Evolutionary conservation across 2,113 vertebrate genomes (phyloP), one percentile per base, ranked within the genome.

Genomic region (Myiopsitta monachus): DNA sequence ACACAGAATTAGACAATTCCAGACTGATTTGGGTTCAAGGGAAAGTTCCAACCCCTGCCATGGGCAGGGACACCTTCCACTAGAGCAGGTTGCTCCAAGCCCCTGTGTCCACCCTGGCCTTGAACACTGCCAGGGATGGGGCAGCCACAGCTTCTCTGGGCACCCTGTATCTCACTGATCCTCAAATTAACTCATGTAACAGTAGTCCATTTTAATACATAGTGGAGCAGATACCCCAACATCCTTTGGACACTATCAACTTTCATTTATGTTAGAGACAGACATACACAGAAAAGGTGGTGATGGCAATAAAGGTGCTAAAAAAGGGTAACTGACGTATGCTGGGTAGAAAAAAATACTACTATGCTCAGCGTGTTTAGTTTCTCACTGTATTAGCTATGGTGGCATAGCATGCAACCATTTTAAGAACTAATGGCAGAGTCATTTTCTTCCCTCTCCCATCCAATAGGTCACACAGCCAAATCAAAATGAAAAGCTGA

Each of bases 311-410:
- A 55, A 75, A 61, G 36, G 30, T 23, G 31, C 75, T 43, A 38
- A 63, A 72, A 46, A 2, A 41, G 49, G 15, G 38, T 23, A 43
- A 59, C 24, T 7, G 13, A 18, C 1, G 16, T 2, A 15, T 13
- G 47, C 27, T 52, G 63, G 8, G 38, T 17, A 59, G 14, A 64
- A 87, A 54, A 63, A 0, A 83, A 62, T 4, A 90, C 73, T 18
- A 31, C 24, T 21, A 22, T 0, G 0, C 39, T 87, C 13, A 13
- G 11, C 5, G 11, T 28, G 5, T 7, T 80, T 74, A 9, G 11
- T 41, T 83, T 74, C 26, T 51, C 55, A 27, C 51, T 68, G n/a
- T 55, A 79, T 31, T 69, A 86, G 68, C 43, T 44, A 39, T 26
- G 26, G 15, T 3, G 39, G 52, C 11, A 10, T 19, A 81, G 68